A percentile compares a stretch with the other conserved stretches of the same genome.
Evolutionary conservation across 1,140 invertebrate species (phyloP).

Genomic region (Idris sp.): DNA sequence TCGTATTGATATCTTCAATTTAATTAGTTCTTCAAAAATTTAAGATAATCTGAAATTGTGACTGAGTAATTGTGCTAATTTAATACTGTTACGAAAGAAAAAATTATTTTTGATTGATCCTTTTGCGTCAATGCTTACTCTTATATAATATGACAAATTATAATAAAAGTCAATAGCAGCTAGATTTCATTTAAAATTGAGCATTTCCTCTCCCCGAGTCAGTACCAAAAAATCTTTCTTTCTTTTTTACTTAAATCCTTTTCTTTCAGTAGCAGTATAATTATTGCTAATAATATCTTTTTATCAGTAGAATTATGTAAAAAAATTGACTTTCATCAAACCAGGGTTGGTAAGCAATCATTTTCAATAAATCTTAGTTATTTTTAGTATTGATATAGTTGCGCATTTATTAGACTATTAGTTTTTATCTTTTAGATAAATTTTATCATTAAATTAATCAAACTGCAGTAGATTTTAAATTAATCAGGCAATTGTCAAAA

Average conservation of each 20-base stretch:
- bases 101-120: no score
- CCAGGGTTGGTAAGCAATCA: slow-evolving; percentile 32
- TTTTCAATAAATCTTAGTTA: slow-evolving; percentile 24
- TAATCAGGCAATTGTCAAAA: no score
- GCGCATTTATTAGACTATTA: slow-evolving; percentile 11
- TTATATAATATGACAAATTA: slow-evolving; percentile 50
- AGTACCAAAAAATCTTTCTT: slow-evolving; percentile 5
- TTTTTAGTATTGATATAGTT: slow-evolving; percentile 27
- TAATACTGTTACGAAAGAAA: slow-evolving; percentile 19
- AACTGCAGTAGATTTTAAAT: no score
- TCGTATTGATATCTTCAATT: slow-evolving; percentile 16
- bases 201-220: slow-evolving; percentile 46
- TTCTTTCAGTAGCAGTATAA: slow-evolving; percentile 23
- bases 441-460: no score
- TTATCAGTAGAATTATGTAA: slow-evolving; percentile 28
- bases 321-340: slow-evolving; percentile 42
- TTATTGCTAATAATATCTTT: slow-evolving; percentile 18
- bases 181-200: slow-evolving; percentile 68
- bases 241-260: slow-evolving; percentile 9
- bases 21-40: slow-evolving; percentile 8
- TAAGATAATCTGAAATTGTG: slow-evolving; percentile 3
- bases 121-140: slow-evolving; percentile 31
- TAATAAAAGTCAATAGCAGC: slow-evolving; percentile 69
- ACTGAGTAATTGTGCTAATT: background rate
- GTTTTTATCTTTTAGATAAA: slow-evolving; percentile 28